These are phyloP conservation scores for Dryobotodes eremita DNA, from an alignment of 2,888 invertebrate genomes.

Conservation along the genomic window DNA sequence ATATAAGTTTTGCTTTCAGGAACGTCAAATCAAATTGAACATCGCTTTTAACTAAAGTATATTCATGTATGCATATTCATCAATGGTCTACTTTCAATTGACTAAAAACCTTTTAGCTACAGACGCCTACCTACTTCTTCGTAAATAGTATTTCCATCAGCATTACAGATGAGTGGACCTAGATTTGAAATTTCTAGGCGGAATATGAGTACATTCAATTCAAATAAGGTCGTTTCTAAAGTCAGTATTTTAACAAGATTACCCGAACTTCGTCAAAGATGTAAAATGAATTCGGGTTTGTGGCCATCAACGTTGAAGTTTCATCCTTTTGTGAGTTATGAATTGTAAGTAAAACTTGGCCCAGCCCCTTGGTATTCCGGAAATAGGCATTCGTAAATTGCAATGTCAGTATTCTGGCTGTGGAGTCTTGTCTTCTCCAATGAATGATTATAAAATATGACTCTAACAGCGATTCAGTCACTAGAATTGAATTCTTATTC, in stretches of 20 bases:
- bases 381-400: constrained; percentile 28
- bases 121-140: background rate
- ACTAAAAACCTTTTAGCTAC: background rate
- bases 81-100: background rate
- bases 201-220: constrained; percentile 30
- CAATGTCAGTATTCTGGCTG: constrained; percentile 8
- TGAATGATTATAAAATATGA: background rate
- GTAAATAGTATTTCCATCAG: constrained; percentile 30
- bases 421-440: background rate
- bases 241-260: constrained; percentile 58
- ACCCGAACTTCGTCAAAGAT: constrained; percentile 63
- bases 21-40: background rate
- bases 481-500: background rate
- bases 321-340: constrained; percentile 58
- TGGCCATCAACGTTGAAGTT: constrained; percentile 54
- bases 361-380: constrained; percentile 27
- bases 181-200: constrained; percentile 15
- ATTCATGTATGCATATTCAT: background rate
- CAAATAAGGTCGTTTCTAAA: constrained; percentile 40
- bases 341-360: constrained; percentile 49
- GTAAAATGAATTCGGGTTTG: constrained; percentile 60
- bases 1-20: background rate
- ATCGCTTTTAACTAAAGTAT: constrained; percentile 2
- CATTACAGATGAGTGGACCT: constrained; percentile 33
- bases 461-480: background rate